phyloP scores from a whole-genome alignment of 2,888 invertebrate species.

The Dicycla oo region DNA sequence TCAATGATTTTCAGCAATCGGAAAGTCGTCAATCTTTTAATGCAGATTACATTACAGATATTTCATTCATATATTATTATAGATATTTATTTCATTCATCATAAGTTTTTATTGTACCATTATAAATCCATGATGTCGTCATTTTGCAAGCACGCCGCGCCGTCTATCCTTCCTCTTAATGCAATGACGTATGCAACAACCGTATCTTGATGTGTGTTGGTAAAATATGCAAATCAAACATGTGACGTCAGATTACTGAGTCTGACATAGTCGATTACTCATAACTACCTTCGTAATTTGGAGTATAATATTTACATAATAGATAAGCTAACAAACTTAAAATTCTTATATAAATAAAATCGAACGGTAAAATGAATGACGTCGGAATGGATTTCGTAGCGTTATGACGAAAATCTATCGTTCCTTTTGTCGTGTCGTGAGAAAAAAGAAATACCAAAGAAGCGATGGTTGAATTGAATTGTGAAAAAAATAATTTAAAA shows the following conservation, averaged over 20 bases:
- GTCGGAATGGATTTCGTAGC: background rate
- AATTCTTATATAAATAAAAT: no score
- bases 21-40: background rate
- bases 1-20: background rate
- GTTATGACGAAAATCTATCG: background rate
- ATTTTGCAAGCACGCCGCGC: slow-evolving; percentile 17
- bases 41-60: background rate
- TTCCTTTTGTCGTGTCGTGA: background rate
- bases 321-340: no score
- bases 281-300: slow-evolving; percentile 6
- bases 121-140: slow-evolving; percentile 34
- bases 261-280: slow-evolving; percentile 33
- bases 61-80: no score
- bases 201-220: slow-evolving; percentile 2
- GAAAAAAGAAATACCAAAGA: background rate
- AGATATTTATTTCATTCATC: no score
- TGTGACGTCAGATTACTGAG: slow-evolving; percentile 22
- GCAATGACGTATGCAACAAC: slow-evolving; percentile 32
- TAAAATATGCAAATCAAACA: slow-evolving; percentile 24
- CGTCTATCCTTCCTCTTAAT: slow-evolving; percentile 28
- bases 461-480: background rate
- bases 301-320: no score
- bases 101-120: slow-evolving; percentile 24
- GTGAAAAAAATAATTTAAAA: no score
- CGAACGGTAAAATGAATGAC: slow-evolving; percentile 11